These are phyloP conservation scores for Tortricodes alternella DNA, from an alignment of 2,888 invertebrate genomes.

Conservation along the genomic window DNA sequence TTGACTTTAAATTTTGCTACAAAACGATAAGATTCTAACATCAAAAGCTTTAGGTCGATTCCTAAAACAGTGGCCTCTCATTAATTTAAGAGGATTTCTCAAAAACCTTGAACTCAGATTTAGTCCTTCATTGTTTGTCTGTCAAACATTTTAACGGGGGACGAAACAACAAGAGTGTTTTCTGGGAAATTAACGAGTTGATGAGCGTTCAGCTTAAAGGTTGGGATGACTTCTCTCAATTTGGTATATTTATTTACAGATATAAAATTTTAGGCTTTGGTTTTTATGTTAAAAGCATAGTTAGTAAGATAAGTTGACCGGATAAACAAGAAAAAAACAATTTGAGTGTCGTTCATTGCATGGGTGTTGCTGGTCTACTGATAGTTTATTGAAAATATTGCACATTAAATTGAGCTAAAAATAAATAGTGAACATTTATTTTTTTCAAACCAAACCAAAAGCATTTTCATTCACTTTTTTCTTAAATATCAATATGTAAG, in stretches of 20 bases:
- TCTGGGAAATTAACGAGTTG: not conserved
- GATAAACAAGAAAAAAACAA: too few species aligned
- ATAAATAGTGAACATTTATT: not conserved
- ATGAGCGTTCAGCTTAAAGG: too few species aligned
- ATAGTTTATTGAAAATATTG: too few species aligned
- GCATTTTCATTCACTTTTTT: not conserved
- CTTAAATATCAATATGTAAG: conserved; percentile 29
- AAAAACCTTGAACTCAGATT: conserved; percentile 15
- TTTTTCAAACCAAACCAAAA: not conserved
- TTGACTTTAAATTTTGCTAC: not conserved
- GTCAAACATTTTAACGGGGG: not conserved
- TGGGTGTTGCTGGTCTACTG: too few species aligned
- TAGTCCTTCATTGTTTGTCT: not conserved
- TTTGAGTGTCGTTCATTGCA: too few species aligned
- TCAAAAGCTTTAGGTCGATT: conserved; percentile 2
- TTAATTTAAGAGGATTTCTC: conserved; percentile 13
- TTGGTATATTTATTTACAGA: too few species aligned
- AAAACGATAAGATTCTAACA: not conserved
- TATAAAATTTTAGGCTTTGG: too few species aligned
- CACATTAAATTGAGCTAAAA: too few species aligned
- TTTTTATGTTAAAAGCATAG: too few species aligned
- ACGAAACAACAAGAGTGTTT: not conserved
- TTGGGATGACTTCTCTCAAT: too few species aligned
- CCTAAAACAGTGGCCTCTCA: conserved; percentile 8
- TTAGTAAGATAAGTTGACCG: too few species aligned